Conservation (phyloP, 1,140 invertebrate genomes). For the Capitella teleta region DNA sequence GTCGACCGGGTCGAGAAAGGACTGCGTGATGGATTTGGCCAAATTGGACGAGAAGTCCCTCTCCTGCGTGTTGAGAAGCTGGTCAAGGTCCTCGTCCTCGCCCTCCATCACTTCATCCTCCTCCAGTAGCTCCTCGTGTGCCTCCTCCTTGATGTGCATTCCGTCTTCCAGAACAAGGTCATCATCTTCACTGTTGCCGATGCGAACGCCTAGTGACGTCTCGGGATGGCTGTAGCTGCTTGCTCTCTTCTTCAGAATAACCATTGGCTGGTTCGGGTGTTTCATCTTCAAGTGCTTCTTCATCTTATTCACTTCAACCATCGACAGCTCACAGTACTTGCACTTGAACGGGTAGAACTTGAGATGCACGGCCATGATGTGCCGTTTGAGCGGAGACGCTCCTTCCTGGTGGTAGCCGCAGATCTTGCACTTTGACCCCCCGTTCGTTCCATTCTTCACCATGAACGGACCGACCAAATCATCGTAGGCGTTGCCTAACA, state of each 20-base stretch:
- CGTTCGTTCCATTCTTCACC: constrained; percentile 2
- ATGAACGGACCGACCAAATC: constrained; percentile 7
- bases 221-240: background rate
- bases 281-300: constrained; percentile 10
- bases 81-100: background rate
- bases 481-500: background rate
- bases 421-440: constrained; percentile 2
- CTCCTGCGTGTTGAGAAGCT: too few relatives aligned
- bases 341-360: constrained; percentile 12
- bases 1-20: background rate
- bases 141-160: background rate
- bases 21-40: background rate
- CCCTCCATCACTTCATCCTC: background rate
- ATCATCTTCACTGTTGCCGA: background rate
- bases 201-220: background rate
- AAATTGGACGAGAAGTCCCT: too few relatives aligned
- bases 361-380: constrained; percentile 6
- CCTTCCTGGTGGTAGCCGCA: constrained; percentile 11
- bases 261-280: constrained; percentile 1
- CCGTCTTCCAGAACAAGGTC: constrained; percentile 3
- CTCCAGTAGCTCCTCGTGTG: background rate
- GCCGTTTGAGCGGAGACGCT: constrained; percentile 5
- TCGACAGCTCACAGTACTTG: constrained; percentile 5
- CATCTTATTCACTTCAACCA: constrained; percentile 7
- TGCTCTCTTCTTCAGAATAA: background rate